Evolutionary conservation across 92 coral and sea anemone genomes (phyloP).

Genomic region (Palythoa heliodiscus): DNA sequence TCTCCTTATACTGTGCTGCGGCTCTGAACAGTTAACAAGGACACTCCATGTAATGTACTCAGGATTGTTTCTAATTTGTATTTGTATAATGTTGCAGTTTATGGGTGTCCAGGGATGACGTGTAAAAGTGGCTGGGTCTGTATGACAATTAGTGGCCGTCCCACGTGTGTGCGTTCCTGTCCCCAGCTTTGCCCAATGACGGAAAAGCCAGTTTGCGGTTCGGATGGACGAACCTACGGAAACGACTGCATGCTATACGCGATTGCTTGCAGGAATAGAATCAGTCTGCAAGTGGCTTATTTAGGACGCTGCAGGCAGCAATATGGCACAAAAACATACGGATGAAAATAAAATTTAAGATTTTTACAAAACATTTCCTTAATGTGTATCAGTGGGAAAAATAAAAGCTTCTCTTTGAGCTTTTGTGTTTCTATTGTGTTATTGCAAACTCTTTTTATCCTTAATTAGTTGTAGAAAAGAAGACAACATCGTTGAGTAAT

Average conservation of each 20-base stretch:
- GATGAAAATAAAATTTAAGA: too few species aligned
- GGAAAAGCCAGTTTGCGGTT: neutral
- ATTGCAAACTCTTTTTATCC: too few species aligned
- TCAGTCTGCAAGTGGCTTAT: neutral
- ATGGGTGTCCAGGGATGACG: neutral
- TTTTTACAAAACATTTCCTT: too few species aligned
- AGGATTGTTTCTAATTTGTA: neutral
- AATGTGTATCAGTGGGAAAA: too few species aligned
- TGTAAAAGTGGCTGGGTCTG: neutral
- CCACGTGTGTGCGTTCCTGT: neutral
- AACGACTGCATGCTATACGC: slow-evolving; percentile 8
- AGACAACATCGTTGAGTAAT: too few species aligned
- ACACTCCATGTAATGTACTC: neutral
- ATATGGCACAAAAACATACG: neutral
- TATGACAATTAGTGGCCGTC: neutral
- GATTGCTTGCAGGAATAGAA: slow-evolving; percentile 1
- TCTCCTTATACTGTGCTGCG: too few species aligned
- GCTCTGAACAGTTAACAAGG: neutral
- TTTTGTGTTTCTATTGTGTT: too few species aligned
- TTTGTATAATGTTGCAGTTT: neutral
- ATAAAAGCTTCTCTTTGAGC: too few species aligned
- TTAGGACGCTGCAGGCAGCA: neutral
- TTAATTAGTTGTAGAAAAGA: too few species aligned
- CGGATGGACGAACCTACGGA: neutral
- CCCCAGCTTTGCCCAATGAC: neutral